Conservation (phyloP, 2,113 vertebrate species). For the Pluvialis apricaria region DNA sequence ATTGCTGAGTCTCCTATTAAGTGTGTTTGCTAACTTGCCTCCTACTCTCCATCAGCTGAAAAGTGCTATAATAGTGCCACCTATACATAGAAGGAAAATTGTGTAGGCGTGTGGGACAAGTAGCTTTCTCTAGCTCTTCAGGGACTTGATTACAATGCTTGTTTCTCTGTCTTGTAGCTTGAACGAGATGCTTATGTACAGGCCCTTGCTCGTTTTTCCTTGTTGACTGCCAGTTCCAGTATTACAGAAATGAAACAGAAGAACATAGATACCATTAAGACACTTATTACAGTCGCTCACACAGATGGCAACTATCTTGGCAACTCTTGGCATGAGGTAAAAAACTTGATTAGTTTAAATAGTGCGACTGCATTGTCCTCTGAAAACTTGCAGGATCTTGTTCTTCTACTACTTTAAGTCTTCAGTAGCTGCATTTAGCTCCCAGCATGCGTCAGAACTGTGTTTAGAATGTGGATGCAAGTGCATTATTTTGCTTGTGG, state of each 20-base stretch:
- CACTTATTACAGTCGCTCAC: constrained; percentile 95
- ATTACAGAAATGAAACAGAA: constrained; percentile 99
- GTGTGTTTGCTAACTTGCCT: background rate
- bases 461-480: background rate
- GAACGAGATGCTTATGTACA: constrained; percentile 96
- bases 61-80: background rate
- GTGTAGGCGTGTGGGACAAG: background rate
- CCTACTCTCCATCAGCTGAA: background rate
- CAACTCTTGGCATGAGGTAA: constrained; percentile 97
- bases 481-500: background rate
- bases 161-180: constrained; percentile 74
- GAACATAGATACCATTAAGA: constrained; percentile 98
- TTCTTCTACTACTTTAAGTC: background rate
- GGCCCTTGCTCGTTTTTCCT: constrained; percentile 92
- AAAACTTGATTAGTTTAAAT: background rate
- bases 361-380: background rate
- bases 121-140: background rate
- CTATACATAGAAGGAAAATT: background rate
- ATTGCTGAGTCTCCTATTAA: background rate
- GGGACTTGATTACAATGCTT: background rate
- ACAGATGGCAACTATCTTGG: constrained; percentile 97
- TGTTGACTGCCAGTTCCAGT: constrained; percentile 96
- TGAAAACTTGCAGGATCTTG: background rate
- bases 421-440: background rate
- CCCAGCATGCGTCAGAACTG: background rate